Evolutionary conservation across 2,797 vertebrate genomes (phyloP).

Genomic region (Pantherophis vulpinus): DNA sequence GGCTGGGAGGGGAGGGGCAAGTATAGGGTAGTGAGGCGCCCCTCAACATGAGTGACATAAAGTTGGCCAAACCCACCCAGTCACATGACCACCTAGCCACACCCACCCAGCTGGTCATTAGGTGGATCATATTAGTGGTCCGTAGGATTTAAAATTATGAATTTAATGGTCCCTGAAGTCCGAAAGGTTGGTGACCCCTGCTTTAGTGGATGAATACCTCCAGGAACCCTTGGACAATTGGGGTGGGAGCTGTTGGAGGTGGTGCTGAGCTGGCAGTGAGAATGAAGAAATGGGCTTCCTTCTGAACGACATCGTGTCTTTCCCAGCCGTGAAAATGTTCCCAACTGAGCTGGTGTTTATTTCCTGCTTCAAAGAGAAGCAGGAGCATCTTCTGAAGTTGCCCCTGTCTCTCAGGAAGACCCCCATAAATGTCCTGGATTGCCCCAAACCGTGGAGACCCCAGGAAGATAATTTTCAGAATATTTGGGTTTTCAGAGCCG

Average conservation of each 20-base stretch:
- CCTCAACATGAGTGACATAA: no score
- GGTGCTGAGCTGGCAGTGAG: background rate
- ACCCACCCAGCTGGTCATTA: no score
- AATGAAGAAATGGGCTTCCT: background rate
- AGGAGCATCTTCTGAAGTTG: background rate
- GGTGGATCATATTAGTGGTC: no score
- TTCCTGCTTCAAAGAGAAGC: background rate
- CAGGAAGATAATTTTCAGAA: background rate
- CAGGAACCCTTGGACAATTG: background rate
- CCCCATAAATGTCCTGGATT: background rate
- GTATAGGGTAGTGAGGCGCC: no score
- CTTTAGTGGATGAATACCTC: accelerated
- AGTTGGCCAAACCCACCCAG: no score
- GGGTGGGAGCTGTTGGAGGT: background rate
- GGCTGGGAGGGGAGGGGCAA: no score
- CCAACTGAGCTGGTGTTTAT: background rate
- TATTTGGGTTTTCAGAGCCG: background rate
- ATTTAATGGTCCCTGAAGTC: no score
- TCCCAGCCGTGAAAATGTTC: background rate
- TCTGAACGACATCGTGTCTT: background rate
- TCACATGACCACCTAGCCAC: no score
- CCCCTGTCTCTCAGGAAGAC: background rate
- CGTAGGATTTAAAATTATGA: no score
- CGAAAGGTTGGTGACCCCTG: no score
- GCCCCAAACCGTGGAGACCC: background rate